Evolutionary conservation across 2,113 vertebrate genomes (phyloP).

Genomic region (Mugil cephalus): DNA sequence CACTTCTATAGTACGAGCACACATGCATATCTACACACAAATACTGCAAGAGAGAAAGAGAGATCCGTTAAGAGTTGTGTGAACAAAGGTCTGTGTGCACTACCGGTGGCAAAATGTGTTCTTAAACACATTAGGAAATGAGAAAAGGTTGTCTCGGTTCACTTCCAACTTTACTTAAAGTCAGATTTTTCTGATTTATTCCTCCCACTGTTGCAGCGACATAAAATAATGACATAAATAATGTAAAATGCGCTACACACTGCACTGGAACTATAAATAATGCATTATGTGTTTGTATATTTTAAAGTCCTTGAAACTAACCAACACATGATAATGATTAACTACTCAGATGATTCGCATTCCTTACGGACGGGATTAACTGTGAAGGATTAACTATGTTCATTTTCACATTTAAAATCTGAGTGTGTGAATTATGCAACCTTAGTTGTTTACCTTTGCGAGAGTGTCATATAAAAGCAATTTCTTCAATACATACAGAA

Average conservation of each 20-base stretch:
- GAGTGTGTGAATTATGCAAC: neutral
- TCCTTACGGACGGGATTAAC: constrained; percentile 1
- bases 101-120: constrained; percentile 13
- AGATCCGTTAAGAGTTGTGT: constrained; percentile 7
- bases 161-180: constrained; percentile 11
- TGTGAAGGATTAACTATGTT: neutral
- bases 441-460: neutral
- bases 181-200: constrained; percentile 13
- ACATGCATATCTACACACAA: constrained; percentile 23
- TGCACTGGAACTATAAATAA: constrained; percentile 28
- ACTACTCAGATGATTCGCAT: neutral
- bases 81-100: constrained; percentile 16
- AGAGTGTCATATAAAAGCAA: neutral
- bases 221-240: constrained; percentile 38
- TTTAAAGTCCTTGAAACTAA: constrained; percentile 32
- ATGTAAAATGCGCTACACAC: constrained; percentile 22
- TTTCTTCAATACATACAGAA: neutral
- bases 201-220: constrained; percentile 13
- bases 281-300: constrained; percentile 26
- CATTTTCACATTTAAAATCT: neutral
- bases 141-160: neutral
- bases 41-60: neutral
- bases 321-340: neutral
- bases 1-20: constrained; percentile 22
- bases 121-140: constrained; percentile 2